Conservation (phyloP, 2,797 vertebrate species). For the Myripristis murdjan region DNA sequence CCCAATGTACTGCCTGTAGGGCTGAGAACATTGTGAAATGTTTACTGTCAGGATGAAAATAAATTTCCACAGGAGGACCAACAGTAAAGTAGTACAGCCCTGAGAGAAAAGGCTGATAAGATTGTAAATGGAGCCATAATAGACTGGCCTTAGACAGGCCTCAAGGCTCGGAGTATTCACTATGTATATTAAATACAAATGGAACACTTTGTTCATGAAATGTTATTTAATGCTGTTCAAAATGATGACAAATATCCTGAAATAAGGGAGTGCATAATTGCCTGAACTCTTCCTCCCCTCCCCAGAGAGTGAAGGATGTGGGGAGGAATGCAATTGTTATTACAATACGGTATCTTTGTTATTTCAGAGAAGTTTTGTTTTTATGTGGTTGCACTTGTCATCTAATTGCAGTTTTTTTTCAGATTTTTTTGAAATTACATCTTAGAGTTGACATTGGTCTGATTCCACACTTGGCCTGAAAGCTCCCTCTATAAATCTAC, state of each 20-base stretch:
- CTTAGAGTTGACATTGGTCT: constrained; percentile 30
- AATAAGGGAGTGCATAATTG: not conserved
- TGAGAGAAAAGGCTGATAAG: constrained; percentile 34
- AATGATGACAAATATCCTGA: constrained; percentile 29
- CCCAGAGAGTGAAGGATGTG: not conserved
- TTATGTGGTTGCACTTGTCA: constrained; percentile 12
- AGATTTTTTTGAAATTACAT: constrained; percentile 19
- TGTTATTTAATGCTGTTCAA: constrained; percentile 32
- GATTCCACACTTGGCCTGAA: constrained; percentile 8
- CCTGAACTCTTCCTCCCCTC: not conserved
- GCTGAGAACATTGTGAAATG: constrained; percentile 64
- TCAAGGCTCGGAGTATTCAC: constrained; percentile 22
- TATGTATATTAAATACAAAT: constrained; percentile 17
- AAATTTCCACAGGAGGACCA: constrained; percentile 37
- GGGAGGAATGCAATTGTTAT: constrained; percentile 23
- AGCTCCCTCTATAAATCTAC: not conserved
- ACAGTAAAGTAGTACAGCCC: constrained; percentile 15
- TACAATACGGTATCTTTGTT: constrained; percentile 36
- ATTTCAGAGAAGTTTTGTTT: constrained; percentile 11
- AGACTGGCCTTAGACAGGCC: constrained; percentile 24
- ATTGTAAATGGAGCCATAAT: constrained; percentile 22
- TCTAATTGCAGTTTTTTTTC: constrained; percentile 2
- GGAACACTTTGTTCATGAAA: constrained; percentile 31
- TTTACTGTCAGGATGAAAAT: constrained; percentile 61
- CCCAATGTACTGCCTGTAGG: constrained; percentile 43